phyloP scores from a whole-genome alignment of 2,113 vertebrate species.

The Hemibagrus wyckioides region DNA sequence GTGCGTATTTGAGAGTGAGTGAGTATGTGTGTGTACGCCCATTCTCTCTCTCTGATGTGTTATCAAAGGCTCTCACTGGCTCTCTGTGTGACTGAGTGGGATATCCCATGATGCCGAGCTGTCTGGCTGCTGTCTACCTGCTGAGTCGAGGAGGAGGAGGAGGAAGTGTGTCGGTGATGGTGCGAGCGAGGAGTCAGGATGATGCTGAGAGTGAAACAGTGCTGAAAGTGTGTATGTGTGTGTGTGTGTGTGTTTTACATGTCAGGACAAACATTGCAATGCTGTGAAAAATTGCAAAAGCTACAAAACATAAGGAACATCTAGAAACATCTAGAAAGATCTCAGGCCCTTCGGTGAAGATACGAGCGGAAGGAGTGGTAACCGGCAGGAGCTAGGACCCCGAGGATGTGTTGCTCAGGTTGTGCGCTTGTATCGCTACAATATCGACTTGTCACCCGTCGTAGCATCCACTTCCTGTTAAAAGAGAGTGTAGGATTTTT shows the following conservation, averaged over 20 bases:
- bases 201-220: not conserved
- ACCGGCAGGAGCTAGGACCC: not conserved
- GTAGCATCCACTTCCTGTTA: not conserved
- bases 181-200: constrained; percentile 13
- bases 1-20: no score
- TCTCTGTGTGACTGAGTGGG: constrained; percentile 31
- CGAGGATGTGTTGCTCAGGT: not conserved
- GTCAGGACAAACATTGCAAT: not conserved
- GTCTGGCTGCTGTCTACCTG: constrained; percentile 23
- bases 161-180: not conserved
- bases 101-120: constrained; percentile 48
- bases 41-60: constrained; percentile 35
- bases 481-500: not conserved
- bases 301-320: not conserved
- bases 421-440: not conserved
- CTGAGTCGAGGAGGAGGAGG: constrained; percentile 8
- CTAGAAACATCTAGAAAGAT: not conserved
- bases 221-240: not conserved
- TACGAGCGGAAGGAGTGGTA: not conserved
- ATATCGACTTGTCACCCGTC: not conserved
- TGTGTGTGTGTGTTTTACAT: not conserved
- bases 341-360: no score
- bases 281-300: not conserved
- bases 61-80: constrained; percentile 49
- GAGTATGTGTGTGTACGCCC: not conserved